Evolutionary conservation across 2,797 vertebrate genomes (phyloP), one percentile per base, ranked within the genome.

Genomic region (Helicolenus hilgendorfi): DNA sequence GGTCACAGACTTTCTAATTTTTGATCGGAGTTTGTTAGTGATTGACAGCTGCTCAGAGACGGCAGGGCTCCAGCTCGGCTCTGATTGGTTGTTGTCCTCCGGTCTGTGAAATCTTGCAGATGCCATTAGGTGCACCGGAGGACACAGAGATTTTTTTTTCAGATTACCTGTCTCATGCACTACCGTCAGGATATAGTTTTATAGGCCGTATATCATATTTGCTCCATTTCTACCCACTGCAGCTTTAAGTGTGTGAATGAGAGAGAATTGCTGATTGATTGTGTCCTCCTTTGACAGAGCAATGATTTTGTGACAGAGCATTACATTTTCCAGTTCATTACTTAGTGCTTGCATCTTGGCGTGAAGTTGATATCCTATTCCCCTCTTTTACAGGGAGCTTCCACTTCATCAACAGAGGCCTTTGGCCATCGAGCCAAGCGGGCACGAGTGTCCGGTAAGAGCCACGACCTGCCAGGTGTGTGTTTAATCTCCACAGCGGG

Each of bases 351-450:
- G 62, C 41, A 56, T 85, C 49, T 87, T 78, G 55, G 70, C 53
- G 38, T 82, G 22, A 67, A 56, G 49, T 72, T 92, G 13, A 89
- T 81, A 64, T 90, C 64, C 24, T 72, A 24, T 69, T 84, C 15
- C 76, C 22, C 70, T 67, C 58, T 29, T 85, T 83, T 89, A 27
- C 94, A 99, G 99, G 99, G 99, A 97, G 98, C 99, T 87, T 99
- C 99, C 94, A 99, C 99, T 95, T 99, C 99, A 93, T 94, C 98
- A 88, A 99, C 98, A 96, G 99, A 99, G 92, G 98, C 98, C 93
- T 99, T 99, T 88, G 98, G 99, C 94, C 99, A 99, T 96, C 96
- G 99, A 97, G 98, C 99, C 95, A 99, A 99, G 96, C 99, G 99
- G 95, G 99, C 99, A 86, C 98, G 99, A 97, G 98, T 99, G 87